A percentile compares a stretch with the other conserved stretches of the same genome.
phyloP scores from a whole-genome alignment of 2,888 invertebrate genomes.

The Drosophila pseudotalamancana region DNA sequence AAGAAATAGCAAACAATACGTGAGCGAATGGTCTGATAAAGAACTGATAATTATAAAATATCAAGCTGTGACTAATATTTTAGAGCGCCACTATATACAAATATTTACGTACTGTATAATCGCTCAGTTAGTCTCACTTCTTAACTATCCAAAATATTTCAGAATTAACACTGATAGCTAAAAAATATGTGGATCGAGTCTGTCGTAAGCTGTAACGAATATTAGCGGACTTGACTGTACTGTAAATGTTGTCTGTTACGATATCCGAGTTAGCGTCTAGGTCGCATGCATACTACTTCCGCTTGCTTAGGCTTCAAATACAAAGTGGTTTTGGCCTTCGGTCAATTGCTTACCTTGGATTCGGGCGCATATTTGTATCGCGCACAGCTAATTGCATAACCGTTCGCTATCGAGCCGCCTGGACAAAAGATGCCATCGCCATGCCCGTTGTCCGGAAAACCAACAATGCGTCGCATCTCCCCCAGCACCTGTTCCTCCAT shows the following conservation, averaged over 20 bases:
- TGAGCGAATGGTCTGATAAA: neutral
- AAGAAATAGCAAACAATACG: too few species aligned
- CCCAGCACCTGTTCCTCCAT: constrained; percentile 93
- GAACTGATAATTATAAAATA: neutral
- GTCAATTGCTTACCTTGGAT: constrained; percentile 87
- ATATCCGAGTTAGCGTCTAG: constrained; percentile 29
- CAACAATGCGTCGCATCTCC: constrained; percentile 92
- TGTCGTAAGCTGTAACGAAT: constrained; percentile 1
- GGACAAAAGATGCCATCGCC: constrained; percentile 96
- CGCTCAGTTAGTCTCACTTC: neutral
- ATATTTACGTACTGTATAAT: neutral
- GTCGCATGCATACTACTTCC: constrained; percentile 41
- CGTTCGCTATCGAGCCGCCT: constrained; percentile 95
- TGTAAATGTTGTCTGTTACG: constrained; percentile 2
- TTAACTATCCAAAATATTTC: neutral
- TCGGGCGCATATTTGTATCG: constrained; percentile 89
- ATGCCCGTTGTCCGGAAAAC: constrained; percentile 88
- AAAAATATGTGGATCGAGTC: neutral
- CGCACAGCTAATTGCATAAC: constrained; percentile 95
- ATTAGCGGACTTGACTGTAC: constrained; percentile 12
- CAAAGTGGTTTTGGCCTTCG: constrained; percentile 44
- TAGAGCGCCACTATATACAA: constrained; percentile 8
- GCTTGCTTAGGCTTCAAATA: constrained; percentile 40
- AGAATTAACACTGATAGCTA: constrained; percentile 1
- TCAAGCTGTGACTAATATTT: neutral